These are phyloP conservation scores for Heliothis subflexa DNA, from an alignment of 1,140 invertebrate genomes.

Conservation along the genomic window DNA sequence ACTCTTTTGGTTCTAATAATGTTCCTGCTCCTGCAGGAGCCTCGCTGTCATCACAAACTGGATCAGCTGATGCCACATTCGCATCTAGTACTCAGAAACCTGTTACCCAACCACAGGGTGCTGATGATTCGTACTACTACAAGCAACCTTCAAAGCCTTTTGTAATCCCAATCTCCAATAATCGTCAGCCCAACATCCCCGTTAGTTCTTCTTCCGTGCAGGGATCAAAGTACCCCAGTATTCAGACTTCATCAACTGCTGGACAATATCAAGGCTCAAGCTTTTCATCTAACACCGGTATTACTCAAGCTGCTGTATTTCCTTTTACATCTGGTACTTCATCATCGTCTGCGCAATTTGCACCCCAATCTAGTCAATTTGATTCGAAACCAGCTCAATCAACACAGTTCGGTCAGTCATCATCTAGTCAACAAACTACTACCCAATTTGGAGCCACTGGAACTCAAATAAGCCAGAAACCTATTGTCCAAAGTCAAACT, in stretches of 20 bases:
- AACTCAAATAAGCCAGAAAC: conserved; percentile 42
- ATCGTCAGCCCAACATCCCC: conserved; percentile 24
- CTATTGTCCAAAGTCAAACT: conserved; percentile 17
- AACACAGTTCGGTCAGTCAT: conserved; percentile 9
- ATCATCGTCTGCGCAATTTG: conserved; percentile 37
- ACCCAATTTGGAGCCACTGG: background rate
- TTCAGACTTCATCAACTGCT: background rate
- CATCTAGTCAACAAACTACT: conserved; percentile 32
- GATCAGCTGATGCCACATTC: background rate
- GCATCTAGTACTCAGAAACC: background rate
- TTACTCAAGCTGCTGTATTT: conserved; percentile 60
- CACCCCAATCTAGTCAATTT: conserved; percentile 23
- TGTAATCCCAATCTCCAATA: background rate
- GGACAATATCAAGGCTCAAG: conserved; percentile 40
- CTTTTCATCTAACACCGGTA: conserved; percentile 48
- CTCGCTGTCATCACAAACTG: background rate
- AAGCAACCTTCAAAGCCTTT: background rate
- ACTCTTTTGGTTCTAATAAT: no score
- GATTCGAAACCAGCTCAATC: background rate
- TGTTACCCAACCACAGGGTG: background rate
- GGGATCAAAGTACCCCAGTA: background rate
- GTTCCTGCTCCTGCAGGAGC: background rate
- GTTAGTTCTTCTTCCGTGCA: background rate
- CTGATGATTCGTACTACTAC: conserved; percentile 5
- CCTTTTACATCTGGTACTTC: conserved; percentile 47